Conservation (phyloP, 2,113 vertebrate species). For the Alaudala cheleensis region DNA sequence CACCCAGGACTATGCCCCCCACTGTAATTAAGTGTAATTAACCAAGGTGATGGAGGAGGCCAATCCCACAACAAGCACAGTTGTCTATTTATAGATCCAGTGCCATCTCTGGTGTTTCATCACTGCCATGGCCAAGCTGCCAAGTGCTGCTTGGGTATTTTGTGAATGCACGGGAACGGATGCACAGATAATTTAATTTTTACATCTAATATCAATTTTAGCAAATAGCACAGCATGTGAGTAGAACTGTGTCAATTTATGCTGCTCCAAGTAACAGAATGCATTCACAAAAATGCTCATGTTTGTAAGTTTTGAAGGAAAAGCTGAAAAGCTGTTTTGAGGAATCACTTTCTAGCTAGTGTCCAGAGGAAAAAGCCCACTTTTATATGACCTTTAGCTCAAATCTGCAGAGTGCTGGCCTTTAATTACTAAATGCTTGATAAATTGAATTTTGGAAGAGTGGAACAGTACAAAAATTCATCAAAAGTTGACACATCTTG, state of each 20-base stretch:
- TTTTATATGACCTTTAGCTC: neutral
- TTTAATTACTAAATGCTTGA: neutral
- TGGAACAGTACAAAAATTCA: neutral
- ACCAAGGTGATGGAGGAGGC: neutral
- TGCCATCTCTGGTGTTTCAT: neutral
- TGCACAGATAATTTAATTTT: neutral
- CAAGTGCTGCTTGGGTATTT: neutral
- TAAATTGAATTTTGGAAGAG: neutral
- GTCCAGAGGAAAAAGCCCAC: neutral
- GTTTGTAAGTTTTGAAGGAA: neutral
- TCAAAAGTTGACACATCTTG: neutral
- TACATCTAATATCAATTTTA: neutral
- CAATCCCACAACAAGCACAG: neutral
- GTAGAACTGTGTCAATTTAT: neutral
- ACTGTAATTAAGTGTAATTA: neutral
- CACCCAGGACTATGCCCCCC: neutral
- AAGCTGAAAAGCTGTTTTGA: neutral
- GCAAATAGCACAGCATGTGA: neutral
- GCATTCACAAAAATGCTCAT: neutral
- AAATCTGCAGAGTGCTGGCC: neutral
- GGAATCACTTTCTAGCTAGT: neutral
- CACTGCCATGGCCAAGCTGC: neutral
- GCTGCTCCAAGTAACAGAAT: neutral
- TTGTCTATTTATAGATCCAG: neutral
- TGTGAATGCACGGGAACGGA: rapidly evolving